These are phyloP conservation scores for Brachionus calyciflorus DNA, from an alignment of 1,140 invertebrate species.

Conservation along the genomic window DNA sequence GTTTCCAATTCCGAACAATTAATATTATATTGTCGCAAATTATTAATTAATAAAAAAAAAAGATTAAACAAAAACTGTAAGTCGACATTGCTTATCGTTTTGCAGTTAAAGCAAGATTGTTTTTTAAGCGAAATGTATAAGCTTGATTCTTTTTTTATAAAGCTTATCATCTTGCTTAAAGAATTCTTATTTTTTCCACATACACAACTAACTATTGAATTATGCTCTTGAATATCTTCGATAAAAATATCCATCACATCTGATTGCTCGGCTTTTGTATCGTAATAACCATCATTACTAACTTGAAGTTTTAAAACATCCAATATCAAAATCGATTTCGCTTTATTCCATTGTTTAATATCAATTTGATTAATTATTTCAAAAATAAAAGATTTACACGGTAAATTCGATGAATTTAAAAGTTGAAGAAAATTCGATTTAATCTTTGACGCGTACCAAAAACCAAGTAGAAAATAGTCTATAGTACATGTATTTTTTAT, in stretches of 20 bases:
- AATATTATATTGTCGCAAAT: not conserved
- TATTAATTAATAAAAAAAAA: slow-evolving; percentile 8
- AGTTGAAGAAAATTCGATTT: not conserved
- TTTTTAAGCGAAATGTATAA: not conserved
- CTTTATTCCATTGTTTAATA: slow-evolving; percentile 7
- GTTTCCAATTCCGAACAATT: not conserved
- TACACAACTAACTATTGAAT: not conserved
- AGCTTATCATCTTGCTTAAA: not conserved
- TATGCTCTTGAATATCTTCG: not conserved
- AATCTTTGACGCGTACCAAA: not conserved
- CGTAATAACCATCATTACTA: not conserved
- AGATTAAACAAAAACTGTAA: not conserved
- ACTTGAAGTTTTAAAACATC: not conserved
- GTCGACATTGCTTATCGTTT: not conserved
- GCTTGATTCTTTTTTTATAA: slow-evolving; percentile 4
- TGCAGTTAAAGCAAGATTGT: not conserved
- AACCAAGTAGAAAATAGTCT: slow-evolving; percentile 1
- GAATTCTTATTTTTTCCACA: slow-evolving; percentile 1
- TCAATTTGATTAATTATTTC: not conserved
- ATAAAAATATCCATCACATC: not conserved
- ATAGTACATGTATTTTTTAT: slow-evolving; percentile 8
- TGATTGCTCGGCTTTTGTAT: not conserved
- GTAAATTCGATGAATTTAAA: not conserved
- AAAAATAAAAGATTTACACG: not conserved
- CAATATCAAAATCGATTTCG: not conserved